These are phyloP conservation scores for Cliona cf. orientalis DNA, from an alignment of 37 sponge, comb jelly and placozoan species.

Conservation along the genomic window DNA sequence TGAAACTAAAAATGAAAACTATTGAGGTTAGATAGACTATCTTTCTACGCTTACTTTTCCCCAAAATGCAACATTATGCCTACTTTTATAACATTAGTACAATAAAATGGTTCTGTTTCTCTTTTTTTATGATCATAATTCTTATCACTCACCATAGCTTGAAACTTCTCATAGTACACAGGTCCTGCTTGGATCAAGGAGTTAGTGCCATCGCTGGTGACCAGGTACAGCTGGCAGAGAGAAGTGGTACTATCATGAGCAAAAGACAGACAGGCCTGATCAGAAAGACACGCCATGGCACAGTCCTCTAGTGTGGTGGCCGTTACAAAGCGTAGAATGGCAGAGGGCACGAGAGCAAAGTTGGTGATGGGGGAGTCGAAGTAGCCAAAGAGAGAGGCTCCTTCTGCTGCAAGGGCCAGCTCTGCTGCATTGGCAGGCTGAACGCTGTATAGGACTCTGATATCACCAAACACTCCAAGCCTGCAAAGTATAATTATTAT, in stretches of 20 bases:
- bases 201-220: neutral
- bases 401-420: slow-evolving; percentile 46
- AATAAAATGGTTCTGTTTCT: no score
- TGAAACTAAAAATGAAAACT: neutral
- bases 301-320: slow-evolving; percentile 31
- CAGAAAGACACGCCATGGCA: slow-evolving; percentile 54
- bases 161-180: slow-evolving; percentile 61
- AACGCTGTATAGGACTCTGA: slow-evolving; percentile 57
- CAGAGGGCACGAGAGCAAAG: slow-evolving; percentile 10
- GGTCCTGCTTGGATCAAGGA: slow-evolving; percentile 4
- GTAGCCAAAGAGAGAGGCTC: slow-evolving; percentile 31
- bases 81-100: no score
- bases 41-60: no score
- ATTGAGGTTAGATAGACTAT: neutral
- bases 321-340: neutral
- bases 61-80: no score
- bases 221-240: slow-evolving; percentile 42
- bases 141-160: slow-evolving; percentile 25
- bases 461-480: slow-evolving; percentile 65
- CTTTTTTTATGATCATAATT: neutral
- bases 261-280: slow-evolving; percentile 59
- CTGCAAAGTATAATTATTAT: slow-evolving; percentile 28
- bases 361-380: slow-evolving; percentile 47
- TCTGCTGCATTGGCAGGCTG: slow-evolving; percentile 24
- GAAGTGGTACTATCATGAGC: neutral